Conservation (phyloP, 2,888 invertebrate genomes). For the Icerya purchasi region DNA sequence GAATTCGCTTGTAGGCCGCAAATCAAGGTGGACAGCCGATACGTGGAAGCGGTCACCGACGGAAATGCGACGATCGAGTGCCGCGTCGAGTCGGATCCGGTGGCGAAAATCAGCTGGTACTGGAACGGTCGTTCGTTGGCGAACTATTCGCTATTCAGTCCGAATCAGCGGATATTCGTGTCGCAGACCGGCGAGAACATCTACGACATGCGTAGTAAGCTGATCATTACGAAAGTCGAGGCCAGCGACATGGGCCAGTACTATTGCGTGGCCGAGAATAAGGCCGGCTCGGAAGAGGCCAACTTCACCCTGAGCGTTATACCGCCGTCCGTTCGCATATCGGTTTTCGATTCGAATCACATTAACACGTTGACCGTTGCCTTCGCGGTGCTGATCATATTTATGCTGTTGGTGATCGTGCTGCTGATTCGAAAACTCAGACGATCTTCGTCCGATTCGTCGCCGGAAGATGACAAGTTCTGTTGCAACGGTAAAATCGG, state of each 20-base stretch:
- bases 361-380: constrained; percentile 68
- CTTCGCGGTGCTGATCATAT: constrained; percentile 49
- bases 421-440: constrained; percentile 51
- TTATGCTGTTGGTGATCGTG: constrained; percentile 47
- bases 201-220: constrained; percentile 49
- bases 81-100: constrained; percentile 56
- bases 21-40: constrained; percentile 47
- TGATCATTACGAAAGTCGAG: constrained; percentile 60
- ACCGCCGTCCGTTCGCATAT: constrained; percentile 57
- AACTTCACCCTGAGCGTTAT: constrained; percentile 72
- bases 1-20: constrained; percentile 67
- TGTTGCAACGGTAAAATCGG: no score
- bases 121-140: constrained; percentile 57
- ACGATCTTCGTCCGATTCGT: constrained; percentile 29
- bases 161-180: constrained; percentile 51
- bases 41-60: constrained; percentile 56
- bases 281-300: constrained; percentile 70
- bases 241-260: constrained; percentile 65
- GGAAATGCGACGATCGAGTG: constrained; percentile 71
- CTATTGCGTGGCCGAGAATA: constrained; percentile 75
- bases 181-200: constrained; percentile 47
- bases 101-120: constrained; percentile 65
- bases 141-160: constrained; percentile 41
- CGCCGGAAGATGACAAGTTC: constrained; percentile 1
- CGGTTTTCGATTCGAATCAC: constrained; percentile 59